Conservation (phyloP, 2,797 vertebrate genomes). For the Gila robusta region DNA sequence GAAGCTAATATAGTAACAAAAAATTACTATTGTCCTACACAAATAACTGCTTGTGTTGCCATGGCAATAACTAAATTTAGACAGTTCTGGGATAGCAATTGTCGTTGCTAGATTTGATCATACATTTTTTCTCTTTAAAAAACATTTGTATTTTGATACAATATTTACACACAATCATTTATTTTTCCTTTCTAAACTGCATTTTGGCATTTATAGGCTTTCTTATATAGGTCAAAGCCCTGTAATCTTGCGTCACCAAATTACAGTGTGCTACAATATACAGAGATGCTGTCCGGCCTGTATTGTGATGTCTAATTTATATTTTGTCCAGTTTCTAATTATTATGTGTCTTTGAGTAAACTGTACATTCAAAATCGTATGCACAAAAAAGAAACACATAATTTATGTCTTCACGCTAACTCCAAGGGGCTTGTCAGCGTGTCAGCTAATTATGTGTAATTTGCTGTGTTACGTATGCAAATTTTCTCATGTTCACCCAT, state of each 20-base stretch:
- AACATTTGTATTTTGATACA: not conserved
- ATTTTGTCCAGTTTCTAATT: constrained; percentile 1
- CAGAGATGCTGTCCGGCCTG: not conserved
- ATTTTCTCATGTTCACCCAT: constrained; percentile 43
- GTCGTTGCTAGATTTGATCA: not conserved
- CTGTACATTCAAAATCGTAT: not conserved
- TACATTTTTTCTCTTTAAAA: not conserved
- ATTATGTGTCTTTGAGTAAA: not conserved
- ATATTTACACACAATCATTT: not conserved
- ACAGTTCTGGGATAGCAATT: not conserved
- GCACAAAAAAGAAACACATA: not conserved
- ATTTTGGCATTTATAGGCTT: not conserved
- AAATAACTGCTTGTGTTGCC: constrained; percentile 15
- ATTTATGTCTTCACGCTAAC: constrained; percentile 34
- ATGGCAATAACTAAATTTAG: constrained; percentile 24
- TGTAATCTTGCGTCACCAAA: constrained; percentile 36
- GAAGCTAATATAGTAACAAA: not conserved
- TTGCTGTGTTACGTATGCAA: constrained; percentile 49
- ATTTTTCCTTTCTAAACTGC: not conserved
- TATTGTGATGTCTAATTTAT: not conserved
- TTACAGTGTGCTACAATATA: constrained; percentile 31
- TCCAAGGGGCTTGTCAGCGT: constrained; percentile 29
- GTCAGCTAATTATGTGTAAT: constrained; percentile 52
- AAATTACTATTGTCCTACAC: not conserved
- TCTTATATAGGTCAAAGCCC: constrained; percentile 19